Base-by-base conservation (phyloP, 2,797 vertebrate species). In the Hypotaenidia okinawae region DNA sequence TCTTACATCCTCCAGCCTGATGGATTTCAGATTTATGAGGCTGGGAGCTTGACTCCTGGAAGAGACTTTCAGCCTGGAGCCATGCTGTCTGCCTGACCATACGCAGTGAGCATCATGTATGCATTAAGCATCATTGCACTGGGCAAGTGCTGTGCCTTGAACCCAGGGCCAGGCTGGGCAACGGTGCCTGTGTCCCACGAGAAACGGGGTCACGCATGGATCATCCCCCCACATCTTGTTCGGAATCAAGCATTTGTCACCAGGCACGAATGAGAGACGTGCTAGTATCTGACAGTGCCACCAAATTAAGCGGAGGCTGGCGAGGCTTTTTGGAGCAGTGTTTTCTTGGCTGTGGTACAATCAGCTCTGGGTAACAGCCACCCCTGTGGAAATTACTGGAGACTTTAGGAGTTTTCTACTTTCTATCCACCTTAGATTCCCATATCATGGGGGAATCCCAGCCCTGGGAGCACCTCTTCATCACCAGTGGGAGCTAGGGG, bases 61-160 rank as follows among this genome's bases (percentile, higher is more conserved):
- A 94, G 78, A 93, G 95, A 97, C 94, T 69, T 92, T 89, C 80
- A 37, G 83, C 54, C 92, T 96, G 95, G 95, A 97, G 96, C 94
- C 57, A 2, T 11, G 43, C 61, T 61, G 90, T 97, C 96, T 97
- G 95, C 68, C 94, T 83, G 90, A 89, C 87, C 67, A 1, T 19
- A 14, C n/a, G 75, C 78, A 79, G 2, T 3, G 9, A 45, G 75
- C 19, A 84, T 64, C 75, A 49, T 68, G 82, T 90, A 68, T 54
- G 94, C 88, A 54, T 45, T 57, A 63, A 79, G 24, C 43, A 13
- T 28, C 43, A 13, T 28, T 73, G 61, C 27, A 2, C 14, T 59
- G 79, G 66, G 67, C 1, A 1, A 55, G 64, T 3, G 11, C 9
- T 51, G 73, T 4, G 10, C 75, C 87, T 90, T 3, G 2, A 72